A percentile compares a stretch with the other conserved stretches of the same genome.
These are phyloP conservation scores for Leptogaster cylindrica DNA, from an alignment of 2,888 invertebrate species.

Conservation along the genomic window DNA sequence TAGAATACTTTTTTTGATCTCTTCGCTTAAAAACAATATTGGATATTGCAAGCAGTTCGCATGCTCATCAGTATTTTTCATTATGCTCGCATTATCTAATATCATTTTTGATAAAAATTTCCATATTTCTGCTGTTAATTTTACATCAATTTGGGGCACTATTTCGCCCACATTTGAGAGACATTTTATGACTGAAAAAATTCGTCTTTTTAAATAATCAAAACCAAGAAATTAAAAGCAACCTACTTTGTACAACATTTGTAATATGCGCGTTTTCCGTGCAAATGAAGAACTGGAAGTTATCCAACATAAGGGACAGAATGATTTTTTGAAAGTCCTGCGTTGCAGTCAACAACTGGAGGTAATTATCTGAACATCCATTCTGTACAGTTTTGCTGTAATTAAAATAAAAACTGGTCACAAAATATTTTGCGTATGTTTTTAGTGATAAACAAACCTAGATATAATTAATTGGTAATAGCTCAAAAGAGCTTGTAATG, in stretches of 20 bases:
- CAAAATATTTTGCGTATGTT: neutral
- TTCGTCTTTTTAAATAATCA: too few relatives aligned
- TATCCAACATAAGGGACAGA: slow-evolving; percentile 11
- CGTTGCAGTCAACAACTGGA: neutral
- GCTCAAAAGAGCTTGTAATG: neutral
- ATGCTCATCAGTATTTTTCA: neutral
- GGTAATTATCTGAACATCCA: too few relatives aligned
- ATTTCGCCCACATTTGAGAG: slow-evolving; percentile 30
- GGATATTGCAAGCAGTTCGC: slow-evolving; percentile 27
- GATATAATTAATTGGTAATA: neutral
- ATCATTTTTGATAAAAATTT: slow-evolving; percentile 41
- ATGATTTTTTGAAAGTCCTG: slow-evolving; percentile 20
- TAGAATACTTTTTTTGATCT: slow-evolving; percentile 39
- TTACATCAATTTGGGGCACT: slow-evolving; percentile 38
- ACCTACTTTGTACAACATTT: slow-evolving; percentile 13
- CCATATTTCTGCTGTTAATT: slow-evolving; percentile 44
- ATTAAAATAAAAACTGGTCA: neutral
- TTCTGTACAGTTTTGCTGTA: neutral
- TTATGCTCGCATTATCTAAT: slow-evolving; percentile 22
- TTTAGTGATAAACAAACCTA: neutral
- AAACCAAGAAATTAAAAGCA: too few relatives aligned
- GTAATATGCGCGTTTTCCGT: neutral
- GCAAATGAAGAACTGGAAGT: slow-evolving; percentile 14
- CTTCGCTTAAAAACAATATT: slow-evolving; percentile 37
- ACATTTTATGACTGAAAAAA: slow-evolving; percentile 19